Conservation (phyloP, 2,113 vertebrate species). For the Pelecanoides urinatrix region DNA sequence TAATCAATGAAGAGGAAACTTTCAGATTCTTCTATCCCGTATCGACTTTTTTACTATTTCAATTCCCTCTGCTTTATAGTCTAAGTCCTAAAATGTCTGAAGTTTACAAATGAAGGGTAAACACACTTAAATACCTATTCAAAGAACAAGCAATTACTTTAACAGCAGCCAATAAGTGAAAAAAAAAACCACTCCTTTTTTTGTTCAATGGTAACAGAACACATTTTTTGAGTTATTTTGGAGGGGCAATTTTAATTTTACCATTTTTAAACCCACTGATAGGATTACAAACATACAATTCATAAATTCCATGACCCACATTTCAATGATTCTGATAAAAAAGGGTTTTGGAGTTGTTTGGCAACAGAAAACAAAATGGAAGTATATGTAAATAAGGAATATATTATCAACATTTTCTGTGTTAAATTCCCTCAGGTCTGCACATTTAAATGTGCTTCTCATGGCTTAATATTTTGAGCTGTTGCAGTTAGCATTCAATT, state of each 20-base stretch:
- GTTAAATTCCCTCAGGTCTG: neutral
- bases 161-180: neutral
- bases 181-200: neutral
- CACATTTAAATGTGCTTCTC: neutral
- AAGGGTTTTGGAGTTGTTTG: neutral
- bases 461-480: neutral
- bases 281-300: neutral
- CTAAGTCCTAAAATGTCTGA: neutral
- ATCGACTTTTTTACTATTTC: neutral
- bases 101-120: neutral
- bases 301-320: neutral
- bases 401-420: neutral
- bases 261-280: neutral
- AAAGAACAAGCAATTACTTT: neutral
- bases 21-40: neutral
- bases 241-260: neutral
- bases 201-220: neutral
- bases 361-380: neutral
- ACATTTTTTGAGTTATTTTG: neutral
- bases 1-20: neutral
- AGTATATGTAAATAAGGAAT: neutral
- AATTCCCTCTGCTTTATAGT: neutral
- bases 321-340: neutral
- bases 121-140: neutral
- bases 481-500: neutral